Conservation (phyloP, 1,140 invertebrate genomes). For the Zaprionus ornatus region DNA sequence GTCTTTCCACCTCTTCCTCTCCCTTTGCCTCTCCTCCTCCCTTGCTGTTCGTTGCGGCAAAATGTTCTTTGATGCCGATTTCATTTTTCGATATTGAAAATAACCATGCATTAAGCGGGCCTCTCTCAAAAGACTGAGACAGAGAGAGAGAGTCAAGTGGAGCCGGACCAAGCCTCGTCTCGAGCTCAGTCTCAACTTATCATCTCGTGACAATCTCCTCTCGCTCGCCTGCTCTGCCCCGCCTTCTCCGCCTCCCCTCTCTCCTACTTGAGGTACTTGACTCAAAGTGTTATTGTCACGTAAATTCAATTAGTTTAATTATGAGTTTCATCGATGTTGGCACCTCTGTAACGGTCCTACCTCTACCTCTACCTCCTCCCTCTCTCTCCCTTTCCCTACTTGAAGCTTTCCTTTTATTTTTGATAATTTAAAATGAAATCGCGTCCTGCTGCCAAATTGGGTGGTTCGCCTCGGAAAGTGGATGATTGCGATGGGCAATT, state of each 20-base stretch:
- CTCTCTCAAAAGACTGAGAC: constrained; percentile 11
- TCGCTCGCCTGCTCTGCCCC: not conserved
- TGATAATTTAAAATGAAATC: constrained; percentile 45
- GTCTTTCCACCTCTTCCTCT: constrained; percentile 14
- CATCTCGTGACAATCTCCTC: constrained; percentile 73
- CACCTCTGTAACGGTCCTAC: constrained; percentile 57
- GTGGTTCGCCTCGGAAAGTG: constrained; percentile 23
- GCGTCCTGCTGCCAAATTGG: constrained; percentile 14
- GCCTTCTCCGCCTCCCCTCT: constrained; percentile 14
- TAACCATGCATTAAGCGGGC: constrained; percentile 72
- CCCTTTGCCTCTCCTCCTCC: not conserved
- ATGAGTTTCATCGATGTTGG: constrained; percentile 76
- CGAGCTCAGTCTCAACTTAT: constrained; percentile 41
- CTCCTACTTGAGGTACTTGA: constrained; percentile 6
- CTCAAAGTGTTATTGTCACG: constrained; percentile 80
- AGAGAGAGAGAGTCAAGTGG: not conserved
- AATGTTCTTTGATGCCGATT: constrained; percentile 80
- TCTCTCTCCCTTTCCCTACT: not conserved
- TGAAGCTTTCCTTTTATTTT: constrained; percentile 14
- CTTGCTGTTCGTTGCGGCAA: constrained; percentile 50
- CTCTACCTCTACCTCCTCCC: not conserved
- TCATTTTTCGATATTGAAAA: constrained; percentile 82
- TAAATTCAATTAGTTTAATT: constrained; percentile 82
- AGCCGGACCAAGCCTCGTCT: not conserved
- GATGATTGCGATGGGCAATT: constrained; percentile 7